A percentile compares a stretch with the other conserved stretches of the same genome.
Conservation (phyloP, 2,797 vertebrate genomes). For the Gorsachius magnificus region DNA sequence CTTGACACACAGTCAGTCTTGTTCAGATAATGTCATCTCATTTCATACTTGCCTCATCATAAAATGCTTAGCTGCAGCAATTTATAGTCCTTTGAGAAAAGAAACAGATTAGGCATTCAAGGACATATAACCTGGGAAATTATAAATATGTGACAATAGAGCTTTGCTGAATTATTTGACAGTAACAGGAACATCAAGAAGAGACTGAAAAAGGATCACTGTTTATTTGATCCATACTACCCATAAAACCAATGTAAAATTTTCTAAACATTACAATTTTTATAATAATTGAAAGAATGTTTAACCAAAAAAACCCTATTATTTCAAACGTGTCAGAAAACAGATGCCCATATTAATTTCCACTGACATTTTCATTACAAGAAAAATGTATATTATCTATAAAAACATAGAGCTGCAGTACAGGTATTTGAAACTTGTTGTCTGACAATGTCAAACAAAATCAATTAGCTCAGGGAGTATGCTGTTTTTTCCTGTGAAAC, state of each 20-base stretch:
- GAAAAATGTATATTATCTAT: background rate
- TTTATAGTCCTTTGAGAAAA: background rate
- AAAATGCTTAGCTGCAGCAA: background rate
- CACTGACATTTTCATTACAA: background rate
- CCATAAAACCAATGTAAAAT: background rate
- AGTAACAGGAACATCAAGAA: background rate
- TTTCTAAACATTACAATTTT: background rate
- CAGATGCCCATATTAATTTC: background rate
- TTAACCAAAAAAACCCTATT: accelerated
- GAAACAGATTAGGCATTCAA: background rate
- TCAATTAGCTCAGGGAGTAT: background rate
- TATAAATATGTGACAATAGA: background rate
- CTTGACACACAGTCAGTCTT: background rate
- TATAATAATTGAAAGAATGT: background rate
- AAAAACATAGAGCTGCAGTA: background rate
- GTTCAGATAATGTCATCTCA: background rate
- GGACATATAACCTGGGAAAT: background rate
- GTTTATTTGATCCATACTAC: background rate
- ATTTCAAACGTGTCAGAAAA: background rate
- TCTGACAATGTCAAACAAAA: background rate
- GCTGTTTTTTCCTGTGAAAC: background rate
- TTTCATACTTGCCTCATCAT: background rate
- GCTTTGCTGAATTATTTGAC: background rate
- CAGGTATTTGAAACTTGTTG: background rate
- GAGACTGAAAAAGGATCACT: background rate